Conservation (phyloP, 2,113 vertebrate species). For the Erpornis zantholeuca region DNA sequence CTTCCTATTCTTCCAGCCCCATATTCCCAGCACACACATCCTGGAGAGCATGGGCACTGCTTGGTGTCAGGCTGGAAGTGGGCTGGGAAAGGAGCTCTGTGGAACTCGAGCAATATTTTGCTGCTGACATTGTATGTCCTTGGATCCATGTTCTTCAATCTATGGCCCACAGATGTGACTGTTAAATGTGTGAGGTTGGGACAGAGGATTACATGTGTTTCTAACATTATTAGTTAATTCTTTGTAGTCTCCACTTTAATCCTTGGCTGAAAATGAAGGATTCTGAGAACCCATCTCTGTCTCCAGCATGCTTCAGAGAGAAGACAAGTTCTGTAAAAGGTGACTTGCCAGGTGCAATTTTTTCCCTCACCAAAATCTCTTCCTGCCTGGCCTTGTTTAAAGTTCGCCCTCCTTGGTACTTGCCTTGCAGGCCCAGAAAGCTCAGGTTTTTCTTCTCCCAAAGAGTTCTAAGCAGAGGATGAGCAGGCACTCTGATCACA, state of each 20-base stretch:
- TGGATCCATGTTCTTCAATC: neutral
- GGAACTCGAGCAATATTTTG: fast-evolving
- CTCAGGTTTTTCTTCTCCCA: neutral
- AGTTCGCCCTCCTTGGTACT: neutral
- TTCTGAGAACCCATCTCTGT: neutral
- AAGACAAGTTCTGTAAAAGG: neutral
- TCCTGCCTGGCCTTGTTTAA: neutral
- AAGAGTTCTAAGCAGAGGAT: neutral
- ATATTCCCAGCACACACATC: fast-evolving
- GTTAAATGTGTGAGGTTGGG: neutral
- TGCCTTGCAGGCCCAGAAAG: neutral
- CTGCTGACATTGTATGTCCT: neutral
- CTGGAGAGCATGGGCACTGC: neutral
- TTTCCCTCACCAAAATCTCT: neutral
- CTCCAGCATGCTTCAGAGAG: neutral
- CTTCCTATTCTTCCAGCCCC: neutral
- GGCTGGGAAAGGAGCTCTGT: neutral
- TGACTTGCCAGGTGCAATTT: neutral
- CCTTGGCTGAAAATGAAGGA: neutral
- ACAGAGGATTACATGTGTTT: neutral
- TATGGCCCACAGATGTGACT: neutral
- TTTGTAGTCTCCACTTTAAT: neutral
- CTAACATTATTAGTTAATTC: neutral
- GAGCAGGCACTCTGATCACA: fast-evolving
- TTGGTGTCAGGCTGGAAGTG: neutral